Conservation (phyloP, 2,113 vertebrate genomes). For the Trichechus manatus region DNA sequence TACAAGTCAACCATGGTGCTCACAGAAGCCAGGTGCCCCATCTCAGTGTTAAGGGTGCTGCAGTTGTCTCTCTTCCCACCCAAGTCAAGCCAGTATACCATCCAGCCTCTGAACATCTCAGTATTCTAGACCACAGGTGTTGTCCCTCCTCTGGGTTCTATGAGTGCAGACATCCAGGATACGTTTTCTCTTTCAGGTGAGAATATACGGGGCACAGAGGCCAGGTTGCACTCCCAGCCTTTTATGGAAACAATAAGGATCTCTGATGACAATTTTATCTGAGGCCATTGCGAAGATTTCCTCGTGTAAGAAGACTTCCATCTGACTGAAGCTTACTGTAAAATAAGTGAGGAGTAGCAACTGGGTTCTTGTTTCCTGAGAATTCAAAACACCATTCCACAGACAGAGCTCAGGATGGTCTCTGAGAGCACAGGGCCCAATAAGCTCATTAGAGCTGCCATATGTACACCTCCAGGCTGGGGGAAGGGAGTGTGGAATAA, state of each 20-base stretch:
- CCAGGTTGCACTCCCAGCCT: background rate
- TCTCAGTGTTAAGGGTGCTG: no score
- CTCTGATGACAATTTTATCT: rapidly evolving
- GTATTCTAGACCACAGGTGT: background rate
- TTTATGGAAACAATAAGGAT: background rate
- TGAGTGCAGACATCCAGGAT: background rate
- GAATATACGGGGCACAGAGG: background rate
- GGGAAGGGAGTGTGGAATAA: background rate
- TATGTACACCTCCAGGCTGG: background rate
- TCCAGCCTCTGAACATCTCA: background rate
- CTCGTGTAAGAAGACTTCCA: background rate
- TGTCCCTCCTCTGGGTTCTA: background rate
- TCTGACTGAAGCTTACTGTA: background rate
- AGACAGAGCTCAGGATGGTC: background rate
- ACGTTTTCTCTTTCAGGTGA: background rate
- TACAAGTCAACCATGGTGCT: no score
- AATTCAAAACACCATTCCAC: background rate
- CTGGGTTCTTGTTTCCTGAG: no score
- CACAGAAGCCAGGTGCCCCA: no score
- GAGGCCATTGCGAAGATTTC: rapidly evolving
- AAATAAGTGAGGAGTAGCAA: background rate
- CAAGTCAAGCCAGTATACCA: no score
- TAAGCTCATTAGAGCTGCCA: background rate
- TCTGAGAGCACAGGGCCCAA: background rate
- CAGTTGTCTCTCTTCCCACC: no score